Base-by-base conservation (phyloP, 2,797 vertebrate species). In the Astyanax mexicanus region DNA sequence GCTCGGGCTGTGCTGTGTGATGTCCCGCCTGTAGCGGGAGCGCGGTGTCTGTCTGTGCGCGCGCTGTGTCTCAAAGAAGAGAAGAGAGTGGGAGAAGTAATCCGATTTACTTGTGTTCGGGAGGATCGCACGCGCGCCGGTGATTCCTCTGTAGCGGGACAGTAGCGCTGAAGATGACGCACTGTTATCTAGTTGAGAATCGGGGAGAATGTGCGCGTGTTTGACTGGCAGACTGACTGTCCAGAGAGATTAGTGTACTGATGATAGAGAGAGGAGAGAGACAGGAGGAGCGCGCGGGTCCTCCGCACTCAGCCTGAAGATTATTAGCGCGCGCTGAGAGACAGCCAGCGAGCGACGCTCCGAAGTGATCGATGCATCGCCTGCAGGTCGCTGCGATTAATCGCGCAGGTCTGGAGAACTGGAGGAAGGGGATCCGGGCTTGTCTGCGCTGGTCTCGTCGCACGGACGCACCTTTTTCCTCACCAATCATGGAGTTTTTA, bases 71-170 rank as follows among this genome's bases (percentile, higher is more conserved):
- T n/a, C n/a, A n/a, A n/a, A n/a, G 29, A 32, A 2, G 29, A 5
- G 29, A 2, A 17, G 44, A 13, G 44, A 45, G 44, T 57, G 1
- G 61, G 72, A 49, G 44, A 4, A 51, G 47, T 76, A 44, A 76
- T 69, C 66, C 23, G 45, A 61, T 76, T 69, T 69, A 62, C 44
- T 76, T 69, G 70, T 42, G 37, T 52, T 44, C 62, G n/a, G 5
- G 42, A 13, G 44, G 49, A 23, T 49, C 57, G 54, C 37, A 0
- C 66, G 5, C 23, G 3, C 32, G 7, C 10, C 7, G 21, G 10
- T 25, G 3, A 37, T 47, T n/a, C 15, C 19, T 17, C 32, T 19
- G 7, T n/a, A n/a, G 7, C 27, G 12, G 9, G 2, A 35, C n/a
- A 13, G 40, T 25, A 17, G 10, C 75, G 3, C 27, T 13, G 19